Evolutionary conservation across 2,888 invertebrate species (phyloP), one percentile per base, ranked within the genome.

Genomic region (Diaphora mendica): DNA sequence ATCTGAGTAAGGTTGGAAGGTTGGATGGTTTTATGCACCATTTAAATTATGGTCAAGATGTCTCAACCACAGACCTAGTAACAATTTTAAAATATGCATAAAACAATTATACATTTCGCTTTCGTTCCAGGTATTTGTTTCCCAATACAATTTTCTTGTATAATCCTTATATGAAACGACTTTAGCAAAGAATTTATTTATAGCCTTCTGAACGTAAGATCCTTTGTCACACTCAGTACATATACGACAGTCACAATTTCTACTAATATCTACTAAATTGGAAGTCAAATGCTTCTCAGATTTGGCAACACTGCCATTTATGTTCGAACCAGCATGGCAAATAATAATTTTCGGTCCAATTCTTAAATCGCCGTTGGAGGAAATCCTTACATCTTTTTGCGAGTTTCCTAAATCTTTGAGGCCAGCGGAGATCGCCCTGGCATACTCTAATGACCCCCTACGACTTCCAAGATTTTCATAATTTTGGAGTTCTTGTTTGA

Each of bases 61-160:
- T 83, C 96, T 90, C 80, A 96, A 90, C 95, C 95, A 96, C 77
- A 96, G 88, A 75, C 95, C 95, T 78, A 96, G 84, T 87, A 96
- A 86, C 84, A 95, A 88, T 85, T 95, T 95, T 77, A 96, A 79
- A 73, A 94, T 88, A 81, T 94, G 90, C 86, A 94, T 89, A 76
- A 95, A 77, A 86, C 94, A 93, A 74, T 82, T 90, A 79, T 90
- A 93, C 94, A 94, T 94, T 87, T 94, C 95, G 65, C 86, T 88
- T 30, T 93, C 92, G 64, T 88, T 90, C 72, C 89, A 77, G 85
- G 92, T 93, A 82, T 92, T 93, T 75, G 93, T 93, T 78, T 94
- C 94, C 90, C 90, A 91, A 85, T 86, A 92, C 26, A 91, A 88
- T 77, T 91, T 91, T 82, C 90, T 93, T 82, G 89, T 86, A 35